Base-by-base conservation (phyloP, 1,140 invertebrate species). In the Battus philenor region DNA sequence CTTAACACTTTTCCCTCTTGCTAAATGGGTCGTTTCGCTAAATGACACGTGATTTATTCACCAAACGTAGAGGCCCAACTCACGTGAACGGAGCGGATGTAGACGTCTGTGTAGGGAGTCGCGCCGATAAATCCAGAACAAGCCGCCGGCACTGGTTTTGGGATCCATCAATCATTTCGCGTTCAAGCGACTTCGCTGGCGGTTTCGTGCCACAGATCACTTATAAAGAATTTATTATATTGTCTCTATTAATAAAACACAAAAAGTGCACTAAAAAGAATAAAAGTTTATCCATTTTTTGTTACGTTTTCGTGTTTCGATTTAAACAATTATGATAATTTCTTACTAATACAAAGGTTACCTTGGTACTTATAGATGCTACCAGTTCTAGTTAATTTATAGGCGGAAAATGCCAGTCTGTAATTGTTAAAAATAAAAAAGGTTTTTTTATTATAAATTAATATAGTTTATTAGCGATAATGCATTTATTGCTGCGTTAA, bases 131-230 rank as follows among this genome's bases (percentile, higher is more conserved):
- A 83, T 83, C 72, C 63, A 52, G 54, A 55, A 65, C 59, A 68
- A 50, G 77, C 79, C 72, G 79, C 60, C 67, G 68, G 77, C 66
- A 58, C 61, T 47, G 58, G 68, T 71, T 80, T 79, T 58, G 75
- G 71, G 69, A 70, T 50, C 70, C 59, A 84, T 84, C 77, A 72
- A 79, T 84, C 77, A 84, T 76, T 65, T 39, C 20, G 44, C 44
- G 56, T 61, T 57, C 63, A 22, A 65, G 58, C 61, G 43, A 68
- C 67, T 61, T 68, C 68, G 67, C 67, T 65, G 68, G 68, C 63
- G 64, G 67, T 68, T 66, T 20, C 39, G 29, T 55, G 44, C 45
- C 55, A 59, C 50, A 76, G 68, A 60, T 22, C 52, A 71, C 47
- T 45, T 45, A 34, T 17, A 20, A 11, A 4, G 12, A 33, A 26